phyloP scores from a whole-genome alignment of 2,888 invertebrate species.

The Synergus japonicus region DNA sequence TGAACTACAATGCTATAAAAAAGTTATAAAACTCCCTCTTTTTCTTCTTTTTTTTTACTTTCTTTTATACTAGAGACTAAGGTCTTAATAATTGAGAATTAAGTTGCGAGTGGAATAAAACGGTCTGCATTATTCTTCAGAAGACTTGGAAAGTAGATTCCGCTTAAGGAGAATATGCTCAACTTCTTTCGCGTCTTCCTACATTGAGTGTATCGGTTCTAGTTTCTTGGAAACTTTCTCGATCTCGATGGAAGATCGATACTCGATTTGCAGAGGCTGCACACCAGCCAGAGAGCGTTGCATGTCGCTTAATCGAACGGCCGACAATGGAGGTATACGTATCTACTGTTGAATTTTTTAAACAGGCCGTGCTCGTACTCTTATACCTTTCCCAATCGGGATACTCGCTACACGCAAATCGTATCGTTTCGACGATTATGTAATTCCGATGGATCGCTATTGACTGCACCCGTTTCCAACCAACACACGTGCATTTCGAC shows the following conservation, averaged over 20 bases:
- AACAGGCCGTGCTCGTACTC: constrained; percentile 52
- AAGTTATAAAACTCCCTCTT: background rate
- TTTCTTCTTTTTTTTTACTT: background rate
- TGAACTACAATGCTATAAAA: background rate
- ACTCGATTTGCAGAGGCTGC: constrained; percentile 50
- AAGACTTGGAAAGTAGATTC: constrained; percentile 1
- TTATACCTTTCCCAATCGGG: constrained; percentile 51
- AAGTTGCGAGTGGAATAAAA: background rate
- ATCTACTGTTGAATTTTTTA: constrained; percentile 56
- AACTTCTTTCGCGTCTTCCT: constrained; percentile 1
- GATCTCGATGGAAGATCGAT: constrained; percentile 52
- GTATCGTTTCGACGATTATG: constrained; percentile 55
- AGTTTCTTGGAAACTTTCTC: constrained; percentile 47
- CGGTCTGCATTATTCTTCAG: background rate
- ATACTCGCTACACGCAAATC: constrained; percentile 54
- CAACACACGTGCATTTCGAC: constrained; percentile 1
- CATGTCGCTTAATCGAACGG: constrained; percentile 56
- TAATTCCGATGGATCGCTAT: constrained; percentile 44
- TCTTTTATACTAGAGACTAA: background rate
- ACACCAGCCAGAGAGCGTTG: constrained; percentile 49
- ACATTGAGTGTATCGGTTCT: constrained; percentile 11
- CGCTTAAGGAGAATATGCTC: background rate
- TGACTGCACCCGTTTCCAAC: background rate
- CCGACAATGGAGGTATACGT: constrained; percentile 47
- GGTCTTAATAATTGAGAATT: background rate